Base-by-base conservation (phyloP, 37 sponge, comb jelly and placozoan genomes). In the Amphimedon queenslandica region DNA sequence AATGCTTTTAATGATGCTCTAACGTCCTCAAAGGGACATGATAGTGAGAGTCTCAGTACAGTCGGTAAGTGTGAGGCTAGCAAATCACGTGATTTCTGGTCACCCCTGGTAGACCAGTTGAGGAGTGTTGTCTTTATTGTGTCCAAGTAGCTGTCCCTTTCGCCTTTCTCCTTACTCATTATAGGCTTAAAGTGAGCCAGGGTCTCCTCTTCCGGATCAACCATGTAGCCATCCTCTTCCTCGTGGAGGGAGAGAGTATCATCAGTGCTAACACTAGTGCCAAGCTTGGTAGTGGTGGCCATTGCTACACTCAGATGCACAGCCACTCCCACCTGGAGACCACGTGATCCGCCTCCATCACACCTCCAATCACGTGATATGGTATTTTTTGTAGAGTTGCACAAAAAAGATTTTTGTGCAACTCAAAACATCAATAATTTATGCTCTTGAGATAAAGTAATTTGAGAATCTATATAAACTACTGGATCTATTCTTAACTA, bases 21-120 rank as follows among this genome's bases (percentile, higher is more conserved):
- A 25, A 90, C 63, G 57, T 90, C 91, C 23, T 34, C 37, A 42
- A 82, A 90, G 20, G 91, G 91, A 10, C 82, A 53, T 31, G 72
- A 79, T 20, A 60, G 2, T 0, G 78, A 67, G 16, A 90, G 37
- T 0, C 78, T 57, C 55, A 90, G 75, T 0, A 42, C 71, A n/a
- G 77, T 77, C 28, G 86, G 85, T 0, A 90, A 64, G 37, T 85
- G 82, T 0, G 29, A 57, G 5, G 34, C 4, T 30, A 85, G 82
- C 31, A 75, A 36, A 20, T 53, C 68, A 42, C 78, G 64, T 6
- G 82, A 74, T 4, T 33, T 40, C 3, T 37, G 27, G 37, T 83
- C 90, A 47, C 53, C 53, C 21, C 71, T 57, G 36, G 34, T 40
- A 4, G 42, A 5, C 86, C 86, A 86, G 3, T 34, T n/a, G 40